Percentiles rank a stretch among this genome's conserved stretches.
Evolutionary conservation across 2,797 vertebrate genomes (phyloP).

Genomic region (Squalus acanthias): DNA sequence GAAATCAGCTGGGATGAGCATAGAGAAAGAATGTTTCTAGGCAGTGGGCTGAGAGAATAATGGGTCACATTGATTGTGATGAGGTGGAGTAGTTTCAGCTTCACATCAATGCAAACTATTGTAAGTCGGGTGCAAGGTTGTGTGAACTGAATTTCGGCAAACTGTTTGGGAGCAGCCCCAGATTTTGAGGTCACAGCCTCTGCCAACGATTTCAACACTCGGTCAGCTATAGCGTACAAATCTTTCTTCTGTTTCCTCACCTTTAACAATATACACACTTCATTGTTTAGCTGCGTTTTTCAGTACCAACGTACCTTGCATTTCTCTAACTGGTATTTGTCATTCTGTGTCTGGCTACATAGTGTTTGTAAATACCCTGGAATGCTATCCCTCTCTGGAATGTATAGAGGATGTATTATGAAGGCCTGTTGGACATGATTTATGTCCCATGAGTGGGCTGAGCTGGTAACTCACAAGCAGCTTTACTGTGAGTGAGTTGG

Average conservation of each 20-base stretch:
- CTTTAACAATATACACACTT: neutral
- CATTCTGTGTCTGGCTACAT: neutral
- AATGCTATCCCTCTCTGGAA: neutral
- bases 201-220: neutral
- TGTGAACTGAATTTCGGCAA: neutral
- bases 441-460: neutral
- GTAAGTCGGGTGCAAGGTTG: neutral
- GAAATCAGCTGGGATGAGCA: neutral
- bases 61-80: neutral
- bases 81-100: neutral
- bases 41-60: neutral
- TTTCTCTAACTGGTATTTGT: neutral
- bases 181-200: neutral
- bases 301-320: neutral
- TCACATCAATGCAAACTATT: neutral
- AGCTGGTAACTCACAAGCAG: neutral
- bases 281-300: neutral
- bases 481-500: neutral
- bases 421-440: neutral
- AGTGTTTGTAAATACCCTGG: neutral
- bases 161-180: neutral
- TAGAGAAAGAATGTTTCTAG: neutral
- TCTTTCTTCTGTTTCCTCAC: neutral
- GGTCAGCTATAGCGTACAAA: neutral
- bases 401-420: neutral